Base-by-base conservation (phyloP, 2,797 vertebrate species). In the Carapus acus region DNA sequence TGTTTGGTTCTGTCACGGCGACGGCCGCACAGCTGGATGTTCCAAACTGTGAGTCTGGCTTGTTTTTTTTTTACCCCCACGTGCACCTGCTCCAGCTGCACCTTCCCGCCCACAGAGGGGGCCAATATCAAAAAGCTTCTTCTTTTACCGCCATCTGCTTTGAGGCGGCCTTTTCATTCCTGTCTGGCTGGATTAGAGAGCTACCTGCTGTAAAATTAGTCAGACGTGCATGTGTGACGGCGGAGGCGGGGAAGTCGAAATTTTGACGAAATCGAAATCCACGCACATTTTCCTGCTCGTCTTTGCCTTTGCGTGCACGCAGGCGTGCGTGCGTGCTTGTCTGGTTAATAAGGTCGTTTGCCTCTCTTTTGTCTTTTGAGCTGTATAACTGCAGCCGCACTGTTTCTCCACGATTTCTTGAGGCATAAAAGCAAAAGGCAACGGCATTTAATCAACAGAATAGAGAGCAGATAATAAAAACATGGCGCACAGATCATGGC, bases 111-210 rank as follows among this genome's bases (percentile, higher is more conserved):
- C 66, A 33, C 41, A 58, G 46, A 38, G 43, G 17, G 58, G 56
- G n/a, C n/a, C 52, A 43, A 61, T 43, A 58, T 41, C 29, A 55
- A 40, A 56, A 60, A 64, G 47, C 18, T 34, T 62, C 3, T 27
- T 33, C n/a, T 71, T 78, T 77, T 63, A 73, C 73, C 63, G 33
- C 69, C 71, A 82, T 83, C 78, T 83, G 79, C 62, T 80, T 16
- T 22, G 42, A 43, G 52, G 54, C 54, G 58, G 3, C 24, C 33
- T 24, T 43, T 64, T 73, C 45, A 55, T 74, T 74, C 65, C 58
- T 71, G 67, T 69, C 41, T 52, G 54, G 4, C 49, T 61, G 50
- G 70, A 67, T 71, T 50, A 54, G 51, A 76, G 33, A 38, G 45
- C 67, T 49, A 50, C 57, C 41, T 67, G 45, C 36, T 52, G 55